Conservation (phyloP, 2,888 invertebrate species). For the Hoplodrina ambigua region DNA sequence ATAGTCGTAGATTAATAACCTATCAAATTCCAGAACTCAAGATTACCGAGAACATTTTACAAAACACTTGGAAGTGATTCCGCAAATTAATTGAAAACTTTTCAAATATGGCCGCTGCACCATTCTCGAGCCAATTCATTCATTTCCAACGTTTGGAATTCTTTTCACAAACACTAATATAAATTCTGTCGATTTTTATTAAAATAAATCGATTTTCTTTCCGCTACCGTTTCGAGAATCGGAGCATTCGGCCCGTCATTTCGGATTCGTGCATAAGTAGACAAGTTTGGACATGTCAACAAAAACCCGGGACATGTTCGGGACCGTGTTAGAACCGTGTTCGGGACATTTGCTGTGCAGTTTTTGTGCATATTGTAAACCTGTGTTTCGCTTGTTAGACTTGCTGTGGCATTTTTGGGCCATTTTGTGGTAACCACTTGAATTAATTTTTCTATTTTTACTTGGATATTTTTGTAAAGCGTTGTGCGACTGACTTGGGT, state of each 20-base stretch:
- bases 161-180: slow-evolving; percentile 36
- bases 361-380: slow-evolving; percentile 68
- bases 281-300: slow-evolving; percentile 74
- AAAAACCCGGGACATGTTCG: slow-evolving; percentile 71
- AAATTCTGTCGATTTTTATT: slow-evolving; percentile 43
- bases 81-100: slow-evolving; percentile 25
- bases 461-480: slow-evolving; percentile 48
- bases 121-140: slow-evolving; percentile 39
- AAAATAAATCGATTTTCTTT: slow-evolving; percentile 55
- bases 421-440: slow-evolving; percentile 61
- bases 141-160: slow-evolving; percentile 33
- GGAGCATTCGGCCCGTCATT: slow-evolving; percentile 64
- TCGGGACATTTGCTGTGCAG: slow-evolving; percentile 59
- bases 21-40: slow-evolving; percentile 4
- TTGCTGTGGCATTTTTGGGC: slow-evolving; percentile 57
- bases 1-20: slow-evolving; percentile 7
- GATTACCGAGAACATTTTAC: slow-evolving; percentile 19
- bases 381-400: slow-evolving; percentile 68
- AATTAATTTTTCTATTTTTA: slow-evolving; percentile 66
- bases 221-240: slow-evolving; percentile 64
- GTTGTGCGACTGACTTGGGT: slow-evolving; percentile 61
- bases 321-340: slow-evolving; percentile 73
- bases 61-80: slow-evolving; percentile 15
- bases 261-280: slow-evolving; percentile 79
- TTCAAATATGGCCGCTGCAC: slow-evolving; percentile 4